Evolutionary conservation across 2,888 invertebrate species (phyloP).

Genomic region (Poecilobothrus nobilitatus): DNA sequence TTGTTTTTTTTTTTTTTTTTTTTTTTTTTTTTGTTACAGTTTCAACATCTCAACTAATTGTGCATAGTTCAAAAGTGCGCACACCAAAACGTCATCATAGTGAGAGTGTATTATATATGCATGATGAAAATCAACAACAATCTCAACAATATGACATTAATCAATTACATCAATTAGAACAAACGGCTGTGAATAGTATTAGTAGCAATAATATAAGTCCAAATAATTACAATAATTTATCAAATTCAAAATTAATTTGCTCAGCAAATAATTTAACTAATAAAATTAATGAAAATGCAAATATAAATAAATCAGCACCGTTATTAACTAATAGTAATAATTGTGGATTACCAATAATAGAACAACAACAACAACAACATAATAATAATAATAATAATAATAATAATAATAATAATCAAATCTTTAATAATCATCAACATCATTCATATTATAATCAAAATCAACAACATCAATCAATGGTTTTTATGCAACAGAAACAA

Average conservation of each 20-base stretch:
- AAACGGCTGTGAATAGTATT: conserved; percentile 12
- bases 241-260: neutral
- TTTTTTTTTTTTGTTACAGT: conserved; percentile 32
- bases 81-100: conserved; percentile 70
- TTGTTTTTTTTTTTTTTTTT: too few relatives aligned
- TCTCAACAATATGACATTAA: conserved; percentile 19
- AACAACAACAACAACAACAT: neutral
- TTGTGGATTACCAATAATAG: conserved; percentile 1
- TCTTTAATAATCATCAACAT: conserved; percentile 5
- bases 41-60: conserved; percentile 55
- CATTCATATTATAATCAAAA: conserved; percentile 8
- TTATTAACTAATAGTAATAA: conserved; percentile 17
- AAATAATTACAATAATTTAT: neutral
- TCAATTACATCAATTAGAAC: conserved; percentile 10
- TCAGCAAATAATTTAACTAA: neutral
- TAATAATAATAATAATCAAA: neutral
- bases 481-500: conserved; percentile 10
- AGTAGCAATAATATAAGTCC: neutral
- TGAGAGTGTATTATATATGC: conserved; percentile 64
- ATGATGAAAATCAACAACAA: conserved; percentile 40
- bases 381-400: too few relatives aligned
- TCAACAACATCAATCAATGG: conserved; percentile 7
- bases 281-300: conserved; percentile 17
- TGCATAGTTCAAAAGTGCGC: conserved; percentile 66
- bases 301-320: conserved; percentile 10